Conservation (phyloP, 2,113 vertebrate genomes). For the Bambusicola thoracicus region DNA sequence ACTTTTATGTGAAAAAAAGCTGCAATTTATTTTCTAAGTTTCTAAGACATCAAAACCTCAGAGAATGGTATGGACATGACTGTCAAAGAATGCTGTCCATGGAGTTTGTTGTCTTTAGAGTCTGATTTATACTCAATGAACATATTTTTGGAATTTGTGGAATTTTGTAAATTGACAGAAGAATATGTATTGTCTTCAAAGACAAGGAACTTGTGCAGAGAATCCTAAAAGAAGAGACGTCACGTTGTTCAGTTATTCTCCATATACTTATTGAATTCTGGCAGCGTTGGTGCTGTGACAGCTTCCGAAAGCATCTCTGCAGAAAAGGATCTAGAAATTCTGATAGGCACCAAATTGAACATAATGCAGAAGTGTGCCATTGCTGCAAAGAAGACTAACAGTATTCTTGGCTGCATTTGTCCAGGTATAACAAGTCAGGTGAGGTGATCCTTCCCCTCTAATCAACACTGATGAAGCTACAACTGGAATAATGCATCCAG, state of each 20-base stretch:
- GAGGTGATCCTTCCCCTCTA: no score
- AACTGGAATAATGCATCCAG: no score
- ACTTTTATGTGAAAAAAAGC: background rate
- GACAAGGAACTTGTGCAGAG: background rate
- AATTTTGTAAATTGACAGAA: background rate
- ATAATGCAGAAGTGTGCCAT: no score
- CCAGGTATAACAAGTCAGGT: no score
- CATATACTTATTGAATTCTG: background rate
- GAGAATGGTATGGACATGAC: background rate
- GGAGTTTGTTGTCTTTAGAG: background rate
- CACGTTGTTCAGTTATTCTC: background rate
- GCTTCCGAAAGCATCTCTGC: background rate
- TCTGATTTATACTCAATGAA: background rate
- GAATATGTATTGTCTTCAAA: background rate
- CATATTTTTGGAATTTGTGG: background rate
- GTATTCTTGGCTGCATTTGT: no score
- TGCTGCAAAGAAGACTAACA: no score
- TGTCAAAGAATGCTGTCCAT: background rate
- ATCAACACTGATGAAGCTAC: no score
- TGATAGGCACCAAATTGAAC: no score
- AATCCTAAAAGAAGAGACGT: background rate
- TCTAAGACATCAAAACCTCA: background rate
- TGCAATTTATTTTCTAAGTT: background rate
- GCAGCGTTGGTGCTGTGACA: background rate
- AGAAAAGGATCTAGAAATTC: no score